These are phyloP conservation scores for Trematomus loennbergii DNA, from an alignment of 2,113 vertebrate genomes.

Conservation along the genomic window DNA sequence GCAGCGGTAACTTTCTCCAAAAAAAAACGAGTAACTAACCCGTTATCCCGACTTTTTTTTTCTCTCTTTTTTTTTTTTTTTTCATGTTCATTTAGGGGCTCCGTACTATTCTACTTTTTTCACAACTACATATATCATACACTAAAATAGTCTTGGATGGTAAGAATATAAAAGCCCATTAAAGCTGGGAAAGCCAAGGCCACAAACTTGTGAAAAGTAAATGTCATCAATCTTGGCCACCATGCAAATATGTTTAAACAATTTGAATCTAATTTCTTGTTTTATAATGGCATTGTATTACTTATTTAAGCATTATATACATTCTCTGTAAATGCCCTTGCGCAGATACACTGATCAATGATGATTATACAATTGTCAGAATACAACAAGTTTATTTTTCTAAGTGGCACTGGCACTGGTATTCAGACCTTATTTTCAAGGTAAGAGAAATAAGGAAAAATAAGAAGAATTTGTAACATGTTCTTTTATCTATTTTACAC, in stretches of 20 bases:
- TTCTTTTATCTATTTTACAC: background rate
- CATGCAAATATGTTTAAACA: conserved; percentile 37
- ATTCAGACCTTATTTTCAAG: background rate
- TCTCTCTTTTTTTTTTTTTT: too few relatives aligned
- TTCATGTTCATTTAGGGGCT: too few relatives aligned
- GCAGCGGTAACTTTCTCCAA: too few relatives aligned
- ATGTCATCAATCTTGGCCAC: conserved; percentile 37
- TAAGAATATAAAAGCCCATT: conserved; percentile 47
- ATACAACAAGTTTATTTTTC: background rate
- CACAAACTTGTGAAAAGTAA: conserved; percentile 33
- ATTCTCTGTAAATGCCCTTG: background rate
- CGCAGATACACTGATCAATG: background rate
- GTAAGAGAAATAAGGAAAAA: background rate
- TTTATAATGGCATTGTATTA: conserved; percentile 15
- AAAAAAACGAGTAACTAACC: too few relatives aligned
- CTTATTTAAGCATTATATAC: conserved; percentile 6
- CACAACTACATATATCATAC: conserved; percentile 11
- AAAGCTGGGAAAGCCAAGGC: conserved; percentile 42
- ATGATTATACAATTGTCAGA: conserved; percentile 6
- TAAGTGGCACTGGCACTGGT: background rate
- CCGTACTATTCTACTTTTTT: conserved; percentile 14
- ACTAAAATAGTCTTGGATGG: conserved; percentile 36
- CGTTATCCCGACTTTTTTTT: too few relatives aligned
- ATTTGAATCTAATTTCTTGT: conserved; percentile 39
- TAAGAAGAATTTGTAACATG: background rate